Evolutionary conservation across 2,113 vertebrate genomes (phyloP).

Genomic region (Hydrochoerus hydrochaeris): DNA sequence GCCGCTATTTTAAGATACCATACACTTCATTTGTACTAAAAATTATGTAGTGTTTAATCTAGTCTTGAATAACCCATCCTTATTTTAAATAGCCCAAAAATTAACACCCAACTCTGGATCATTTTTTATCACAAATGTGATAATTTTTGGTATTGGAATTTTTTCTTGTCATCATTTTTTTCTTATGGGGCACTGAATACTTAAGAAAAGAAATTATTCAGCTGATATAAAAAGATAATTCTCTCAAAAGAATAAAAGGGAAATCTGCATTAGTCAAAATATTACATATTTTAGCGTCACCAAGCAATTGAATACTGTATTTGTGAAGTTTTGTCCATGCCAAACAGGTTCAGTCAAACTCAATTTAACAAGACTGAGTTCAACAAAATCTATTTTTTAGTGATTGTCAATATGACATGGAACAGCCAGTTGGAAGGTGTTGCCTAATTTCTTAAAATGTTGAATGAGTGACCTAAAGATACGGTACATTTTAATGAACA

Average conservation of each 20-base stretch:
- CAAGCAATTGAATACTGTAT: background rate
- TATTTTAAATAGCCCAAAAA: conserved; percentile 61
- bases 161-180: background rate
- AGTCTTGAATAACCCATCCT: conserved; percentile 52
- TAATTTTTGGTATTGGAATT: background rate
- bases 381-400: conserved; percentile 29
- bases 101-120: conserved; percentile 16
- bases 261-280: conserved; percentile 60
- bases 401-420: background rate
- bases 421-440: background rate
- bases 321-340: background rate
- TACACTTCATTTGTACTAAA: conserved; percentile 38
- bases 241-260: conserved; percentile 56
- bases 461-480: background rate
- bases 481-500: background rate
- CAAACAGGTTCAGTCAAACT: conserved; percentile 33
- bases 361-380: conserved; percentile 40
- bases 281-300: conserved; percentile 19
- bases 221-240: conserved; percentile 55
- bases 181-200: background rate
- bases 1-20: conserved; percentile 41
- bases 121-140: conserved; percentile 50
- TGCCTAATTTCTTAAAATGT: conserved; percentile 1
- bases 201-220: conserved; percentile 51
- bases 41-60: conserved; percentile 36